Evolutionary conservation across 2,113 vertebrate genomes (phyloP).

Genomic region (Pangasianodon hypophthalmus): DNA sequence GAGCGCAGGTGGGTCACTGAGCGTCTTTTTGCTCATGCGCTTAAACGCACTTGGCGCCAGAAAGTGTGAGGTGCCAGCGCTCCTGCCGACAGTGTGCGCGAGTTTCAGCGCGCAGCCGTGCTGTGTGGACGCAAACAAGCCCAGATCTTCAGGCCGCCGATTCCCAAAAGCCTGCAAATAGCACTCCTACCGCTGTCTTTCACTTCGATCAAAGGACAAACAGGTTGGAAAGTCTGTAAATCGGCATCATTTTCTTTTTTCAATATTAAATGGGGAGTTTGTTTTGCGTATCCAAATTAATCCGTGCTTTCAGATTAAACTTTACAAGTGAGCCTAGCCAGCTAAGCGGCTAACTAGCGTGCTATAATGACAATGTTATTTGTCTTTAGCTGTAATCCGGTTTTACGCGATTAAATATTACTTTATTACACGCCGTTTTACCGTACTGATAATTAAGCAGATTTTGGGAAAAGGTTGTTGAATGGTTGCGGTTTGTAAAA

Average conservation of each 20-base stretch:
- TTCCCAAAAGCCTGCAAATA: neutral
- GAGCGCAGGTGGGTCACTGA: neutral
- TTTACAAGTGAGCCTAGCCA: conserved; percentile 32
- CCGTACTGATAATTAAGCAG: neutral
- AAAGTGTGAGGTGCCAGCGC: conserved; percentile 75
- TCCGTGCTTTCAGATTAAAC: conserved; percentile 18
- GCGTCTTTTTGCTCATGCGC: conserved; percentile 68
- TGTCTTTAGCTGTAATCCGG: neutral
- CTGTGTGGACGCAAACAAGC: conserved; percentile 59
- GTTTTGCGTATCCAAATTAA: neutral
- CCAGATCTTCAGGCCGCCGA: neutral
- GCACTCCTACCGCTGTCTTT: neutral
- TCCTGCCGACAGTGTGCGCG: conserved; percentile 51
- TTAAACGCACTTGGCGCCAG: conserved; percentile 76
- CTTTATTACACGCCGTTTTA: neutral
- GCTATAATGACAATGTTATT: conserved; percentile 29
- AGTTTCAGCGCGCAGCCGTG: conserved; percentile 52
- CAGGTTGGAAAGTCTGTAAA: conserved; percentile 39
- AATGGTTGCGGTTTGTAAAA: no score
- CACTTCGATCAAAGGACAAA: conserved; percentile 19
- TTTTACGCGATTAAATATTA: neutral
- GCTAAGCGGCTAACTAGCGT: conserved; percentile 48
- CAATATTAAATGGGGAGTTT: no score
- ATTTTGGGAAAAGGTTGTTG: neutral
- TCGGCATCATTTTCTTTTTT: no score